Evolutionary conservation across 2,888 invertebrate genomes (phyloP), one percentile per base, ranked within the genome.

Genomic region (Didymodactylos carnosus): DNA sequence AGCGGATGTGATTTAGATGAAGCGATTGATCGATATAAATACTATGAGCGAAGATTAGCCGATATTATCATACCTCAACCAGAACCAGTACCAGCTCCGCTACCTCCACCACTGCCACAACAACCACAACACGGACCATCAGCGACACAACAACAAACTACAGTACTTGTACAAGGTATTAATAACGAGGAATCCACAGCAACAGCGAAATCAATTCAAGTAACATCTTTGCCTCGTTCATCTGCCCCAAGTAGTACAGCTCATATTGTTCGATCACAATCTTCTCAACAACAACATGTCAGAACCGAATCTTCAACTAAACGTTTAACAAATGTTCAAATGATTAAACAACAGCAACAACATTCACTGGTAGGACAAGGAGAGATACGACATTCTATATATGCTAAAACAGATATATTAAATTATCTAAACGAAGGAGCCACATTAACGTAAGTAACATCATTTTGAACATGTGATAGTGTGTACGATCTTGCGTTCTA

Each of bases 1-100:
- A 35, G 10, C n/a, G 62, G 62, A 3, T 62, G 62, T 35, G 62
- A 62, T 62, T 10, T 62, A 11, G 62, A 62, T 19, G 71, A 74
- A 71, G 74, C 74, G n/a, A 14, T 74, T 11, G 71, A 71, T 35
- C 25, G 74, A 39, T 74, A 74, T 41, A 46, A 71, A 51, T 39
- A 39, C 13, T 74, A 74, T 72, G 74, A 74, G 46, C 25, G 74
- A 70, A 71, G 71, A 53, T 46, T 74, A 39, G 46, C 39, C 25
- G 74, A 74, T 39, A 70, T 71, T n/a, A 23, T 71, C 1, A 39
- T 35, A 10, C 74, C 74, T 11, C 27, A 35, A 27, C 25, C 70
- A 51, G 41, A 69, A 49, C 23, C 19, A 49, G n/a, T n/a, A n/a
- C n/a, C n/a, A n/a, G n/a, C n/a, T n/a, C n/a, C n/a, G n/a, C n/a